A percentile compares a stretch with the other conserved stretches of the same genome.
Conservation (phyloP, 2,113 vertebrate genomes). For the Merops nubicus region DNA sequence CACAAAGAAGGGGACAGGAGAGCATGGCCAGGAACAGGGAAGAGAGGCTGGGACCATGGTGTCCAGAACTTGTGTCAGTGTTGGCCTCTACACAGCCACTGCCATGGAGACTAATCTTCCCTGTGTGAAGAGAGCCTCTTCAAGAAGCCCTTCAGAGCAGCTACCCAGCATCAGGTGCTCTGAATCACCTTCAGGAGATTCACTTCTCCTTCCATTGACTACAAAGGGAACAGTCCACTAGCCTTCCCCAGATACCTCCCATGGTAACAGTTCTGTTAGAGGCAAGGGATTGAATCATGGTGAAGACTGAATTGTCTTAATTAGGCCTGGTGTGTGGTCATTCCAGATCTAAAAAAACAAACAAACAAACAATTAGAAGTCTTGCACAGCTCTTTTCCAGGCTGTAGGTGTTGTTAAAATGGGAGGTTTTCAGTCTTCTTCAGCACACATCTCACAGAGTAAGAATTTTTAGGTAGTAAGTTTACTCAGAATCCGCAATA, state of each 20-base stretch:
- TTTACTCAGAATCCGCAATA: not conserved
- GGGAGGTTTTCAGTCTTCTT: not conserved
- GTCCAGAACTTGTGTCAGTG: fast-evolving
- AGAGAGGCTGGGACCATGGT: fast-evolving
- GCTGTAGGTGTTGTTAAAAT: not conserved
- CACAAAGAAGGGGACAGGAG: not conserved
- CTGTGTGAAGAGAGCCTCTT: not conserved
- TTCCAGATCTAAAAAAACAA: not conserved
- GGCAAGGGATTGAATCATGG: not conserved
- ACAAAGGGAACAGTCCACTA: not conserved
- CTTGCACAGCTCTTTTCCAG: not conserved
- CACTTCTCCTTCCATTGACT: not conserved
- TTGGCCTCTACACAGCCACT: not conserved
- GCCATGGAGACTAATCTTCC: not conserved
- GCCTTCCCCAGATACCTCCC: not conserved
- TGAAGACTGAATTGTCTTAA: not conserved
- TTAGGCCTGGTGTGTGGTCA: not conserved
- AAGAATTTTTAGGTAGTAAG: not conserved
- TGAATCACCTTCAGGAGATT: not conserved
- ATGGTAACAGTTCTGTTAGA: not conserved
- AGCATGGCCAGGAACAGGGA: not conserved
- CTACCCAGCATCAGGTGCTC: not conserved
- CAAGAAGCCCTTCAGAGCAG: not conserved
- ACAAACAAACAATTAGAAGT: not conserved
- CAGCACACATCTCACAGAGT: not conserved